Conservation (phyloP, 2,888 invertebrate genomes). For the Notocelia uddmanniana region DNA sequence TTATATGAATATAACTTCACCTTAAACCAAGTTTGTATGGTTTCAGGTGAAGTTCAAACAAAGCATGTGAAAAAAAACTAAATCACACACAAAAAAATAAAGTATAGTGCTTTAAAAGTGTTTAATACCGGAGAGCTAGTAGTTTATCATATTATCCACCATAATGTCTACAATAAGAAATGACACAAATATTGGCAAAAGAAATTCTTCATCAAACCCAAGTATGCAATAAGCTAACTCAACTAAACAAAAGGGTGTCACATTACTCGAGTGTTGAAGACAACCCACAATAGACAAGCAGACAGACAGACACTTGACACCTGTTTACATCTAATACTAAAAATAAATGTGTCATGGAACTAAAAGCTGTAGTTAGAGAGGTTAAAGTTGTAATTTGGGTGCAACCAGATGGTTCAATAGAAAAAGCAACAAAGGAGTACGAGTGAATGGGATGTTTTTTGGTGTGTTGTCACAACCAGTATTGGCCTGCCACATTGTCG, state of each 20-base stretch:
- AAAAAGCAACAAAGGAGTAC: constrained; percentile 37
- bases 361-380: constrained; percentile 15
- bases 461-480: constrained; percentile 44
- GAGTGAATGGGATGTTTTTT: constrained; percentile 44
- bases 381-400: constrained; percentile 32
- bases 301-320: constrained; percentile 44
- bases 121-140: no score
- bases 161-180: constrained; percentile 11
- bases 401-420: constrained; percentile 22
- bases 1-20: no score
- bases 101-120: no score
- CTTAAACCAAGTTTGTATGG: no score
- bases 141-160: not conserved
- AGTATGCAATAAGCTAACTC: constrained; percentile 43
- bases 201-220: constrained; percentile 33
- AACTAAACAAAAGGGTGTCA: constrained; percentile 44
- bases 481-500: constrained; percentile 39
- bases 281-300: constrained; percentile 45
- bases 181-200: constrained; percentile 33
- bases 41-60: no score
- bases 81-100: no score
- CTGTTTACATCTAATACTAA: constrained; percentile 42
- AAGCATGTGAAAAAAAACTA: no score
- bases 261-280: constrained; percentile 42
- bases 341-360: constrained; percentile 15